These are phyloP conservation scores for Alosa alosa DNA, from an alignment of 2,113 vertebrate genomes.

Conservation along the genomic window DNA sequence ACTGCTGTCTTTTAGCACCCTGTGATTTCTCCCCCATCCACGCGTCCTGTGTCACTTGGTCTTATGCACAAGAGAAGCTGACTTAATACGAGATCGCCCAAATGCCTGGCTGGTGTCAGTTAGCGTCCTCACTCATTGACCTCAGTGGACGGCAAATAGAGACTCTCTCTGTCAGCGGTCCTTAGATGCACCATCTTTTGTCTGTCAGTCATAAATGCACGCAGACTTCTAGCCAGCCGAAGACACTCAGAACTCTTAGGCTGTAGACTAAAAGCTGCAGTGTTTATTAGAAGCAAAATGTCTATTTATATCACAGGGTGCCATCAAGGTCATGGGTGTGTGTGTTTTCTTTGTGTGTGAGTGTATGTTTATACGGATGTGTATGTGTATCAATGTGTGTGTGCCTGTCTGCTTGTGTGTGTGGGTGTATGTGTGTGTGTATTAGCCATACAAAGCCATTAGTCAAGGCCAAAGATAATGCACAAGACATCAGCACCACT, in stretches of 20 bases:
- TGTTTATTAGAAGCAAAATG: neutral
- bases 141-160: neutral
- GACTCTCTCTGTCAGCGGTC: neutral
- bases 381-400: neutral
- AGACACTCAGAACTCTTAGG: neutral
- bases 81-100: neutral
- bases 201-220: neutral
- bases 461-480: neutral
- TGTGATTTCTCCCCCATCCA: neutral
- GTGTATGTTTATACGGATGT: neutral
- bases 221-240: neutral
- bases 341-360: neutral
- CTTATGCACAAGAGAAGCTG: neutral
- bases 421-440: neutral
- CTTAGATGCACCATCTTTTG: neutral
- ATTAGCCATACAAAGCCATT: neutral
- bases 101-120: neutral
- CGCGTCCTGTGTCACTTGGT: neutral
- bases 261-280: neutral
- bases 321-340: neutral
- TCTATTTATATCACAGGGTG: neutral
- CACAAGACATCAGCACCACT: no score
- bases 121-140: neutral
- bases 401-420: neutral
- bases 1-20: neutral